Conservation (phyloP, 1,140 invertebrate species). For the Calephelis virginiensis region DNA sequence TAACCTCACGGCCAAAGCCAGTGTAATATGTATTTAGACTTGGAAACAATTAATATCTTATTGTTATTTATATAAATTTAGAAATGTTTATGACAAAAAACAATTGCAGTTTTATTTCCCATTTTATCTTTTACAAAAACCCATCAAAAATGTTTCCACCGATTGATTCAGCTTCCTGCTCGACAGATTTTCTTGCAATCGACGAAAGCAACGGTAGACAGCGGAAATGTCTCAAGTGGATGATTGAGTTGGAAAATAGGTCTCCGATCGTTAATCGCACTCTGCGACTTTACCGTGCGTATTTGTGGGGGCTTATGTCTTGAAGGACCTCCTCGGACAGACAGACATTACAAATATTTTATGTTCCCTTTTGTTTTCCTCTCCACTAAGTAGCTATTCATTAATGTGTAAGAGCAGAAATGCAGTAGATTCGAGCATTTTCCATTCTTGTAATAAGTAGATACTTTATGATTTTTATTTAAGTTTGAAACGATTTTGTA, state of each 20-base stretch:
- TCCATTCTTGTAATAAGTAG: background rate
- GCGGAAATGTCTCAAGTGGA: constrained; percentile 63
- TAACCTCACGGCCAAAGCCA: no score
- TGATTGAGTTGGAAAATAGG: constrained; percentile 65
- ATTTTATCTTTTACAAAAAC: constrained; percentile 9
- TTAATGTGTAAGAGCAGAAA: background rate
- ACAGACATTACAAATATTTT: constrained; percentile 11
- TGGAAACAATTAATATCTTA: no score
- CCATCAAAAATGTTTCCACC: constrained; percentile 32
- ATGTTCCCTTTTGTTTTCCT: constrained; percentile 25
- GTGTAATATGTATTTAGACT: no score
- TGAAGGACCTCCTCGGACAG: constrained; percentile 13
- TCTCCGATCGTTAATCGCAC: constrained; percentile 36
- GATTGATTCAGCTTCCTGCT: constrained; percentile 32
- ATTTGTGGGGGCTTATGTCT: constrained; percentile 32
- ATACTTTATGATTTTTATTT: no score
- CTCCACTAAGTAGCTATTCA: constrained; percentile 13
- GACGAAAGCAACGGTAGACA: constrained; percentile 42
- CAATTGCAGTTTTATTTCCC: background rate
- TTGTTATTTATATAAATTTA: no score
- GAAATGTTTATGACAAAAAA: background rate
- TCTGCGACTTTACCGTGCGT: constrained; percentile 31
- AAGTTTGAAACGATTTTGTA: no score
- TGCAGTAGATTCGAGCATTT: background rate
- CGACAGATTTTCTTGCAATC: constrained; percentile 36